A percentile compares a stretch with the other conserved stretches of the same genome.
Evolutionary conservation across 2,113 vertebrate genomes (phyloP).

Genomic region (Bubo bubo): DNA sequence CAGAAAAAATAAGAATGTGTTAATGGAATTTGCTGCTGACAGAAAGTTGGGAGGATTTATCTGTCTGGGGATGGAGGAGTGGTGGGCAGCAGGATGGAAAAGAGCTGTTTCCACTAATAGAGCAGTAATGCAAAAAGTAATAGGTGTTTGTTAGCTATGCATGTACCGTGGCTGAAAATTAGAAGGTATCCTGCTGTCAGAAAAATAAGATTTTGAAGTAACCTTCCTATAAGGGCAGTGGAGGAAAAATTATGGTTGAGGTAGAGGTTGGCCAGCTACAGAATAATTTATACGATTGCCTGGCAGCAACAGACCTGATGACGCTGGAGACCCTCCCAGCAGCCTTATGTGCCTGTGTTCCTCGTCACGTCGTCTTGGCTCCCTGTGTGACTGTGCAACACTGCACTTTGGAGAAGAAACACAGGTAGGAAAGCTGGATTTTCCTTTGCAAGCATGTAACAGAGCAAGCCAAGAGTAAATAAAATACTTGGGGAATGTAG

Average conservation of each 20-base stretch:
- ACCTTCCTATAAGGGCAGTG: not conserved
- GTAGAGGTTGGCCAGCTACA: not conserved
- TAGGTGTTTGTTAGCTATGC: not conserved
- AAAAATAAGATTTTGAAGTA: not conserved
- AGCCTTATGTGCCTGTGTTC: rapidly evolving
- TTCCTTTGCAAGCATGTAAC: not conserved
- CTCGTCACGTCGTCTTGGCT: rapidly evolving
- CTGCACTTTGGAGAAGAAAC: not conserved
- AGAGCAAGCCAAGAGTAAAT: not conserved
- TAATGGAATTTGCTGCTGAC: not conserved
- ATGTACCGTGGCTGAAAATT: not conserved
- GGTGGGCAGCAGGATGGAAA: not conserved
- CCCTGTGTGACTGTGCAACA: rapidly evolving
- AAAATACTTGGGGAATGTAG: not conserved
- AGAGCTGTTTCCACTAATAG: not conserved
- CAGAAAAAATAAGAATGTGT: not conserved
- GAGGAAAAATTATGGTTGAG: not conserved
- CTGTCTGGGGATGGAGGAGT: not conserved
- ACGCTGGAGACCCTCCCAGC: not conserved
- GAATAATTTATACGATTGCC: not conserved
- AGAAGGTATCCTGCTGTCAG: not conserved
- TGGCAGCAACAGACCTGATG: not conserved
- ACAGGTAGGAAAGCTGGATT: not conserved
- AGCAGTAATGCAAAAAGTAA: not conserved
- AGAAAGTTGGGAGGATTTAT: not conserved